Evolutionary conservation across 2,797 vertebrate species (phyloP), one percentile per base, ranked within the genome.

Genomic region (Oryzias sinensis): DNA sequence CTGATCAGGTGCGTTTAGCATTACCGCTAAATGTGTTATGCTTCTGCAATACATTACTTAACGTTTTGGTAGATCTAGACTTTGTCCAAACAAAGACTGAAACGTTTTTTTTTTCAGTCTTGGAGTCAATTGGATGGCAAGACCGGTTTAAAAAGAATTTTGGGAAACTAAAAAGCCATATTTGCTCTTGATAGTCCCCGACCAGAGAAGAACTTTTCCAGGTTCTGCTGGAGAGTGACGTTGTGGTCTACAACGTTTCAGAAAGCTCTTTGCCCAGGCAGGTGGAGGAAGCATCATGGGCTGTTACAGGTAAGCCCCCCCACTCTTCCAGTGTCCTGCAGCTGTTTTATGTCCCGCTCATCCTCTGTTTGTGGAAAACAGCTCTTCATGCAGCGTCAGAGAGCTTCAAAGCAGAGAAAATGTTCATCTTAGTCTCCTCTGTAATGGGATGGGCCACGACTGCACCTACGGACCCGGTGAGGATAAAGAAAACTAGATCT

Each of bases 351-450:
- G 15, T 22, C 18, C 27, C 6, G n/a, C 17, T 33, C 16, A 7
- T 48, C 48, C 22, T 11, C 16, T 43, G 18, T 53, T 18, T 63
- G 47, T 59, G 22, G 14, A 4, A 22, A 59, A 65, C 73, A 98
- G 97, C 91, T 0, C 82, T 99, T 46, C 89, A 87, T 25, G 84
- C 70, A 15, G 85, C 94, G 77, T 74, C 90, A 56, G 76, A 77
- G 13, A 88, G 74, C 76, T 96, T 96, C 58, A 64, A 60, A 43
- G 89, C 82, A 59, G 86, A 77, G 14, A 99, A 98, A 85, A 50
- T 92, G 13, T 99, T 98, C 81, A 94, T 99, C 65, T 82, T 99
- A 43, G 49, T 99, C 57, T 97, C 97, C 29, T 94, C 95, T 0
- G 80, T 96, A 81, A 94, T 99, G 95, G 97, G 91, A 0, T 98